Base-by-base conservation (phyloP, 2,113 vertebrate genomes). In the Rhodinocichla rosea region DNA sequence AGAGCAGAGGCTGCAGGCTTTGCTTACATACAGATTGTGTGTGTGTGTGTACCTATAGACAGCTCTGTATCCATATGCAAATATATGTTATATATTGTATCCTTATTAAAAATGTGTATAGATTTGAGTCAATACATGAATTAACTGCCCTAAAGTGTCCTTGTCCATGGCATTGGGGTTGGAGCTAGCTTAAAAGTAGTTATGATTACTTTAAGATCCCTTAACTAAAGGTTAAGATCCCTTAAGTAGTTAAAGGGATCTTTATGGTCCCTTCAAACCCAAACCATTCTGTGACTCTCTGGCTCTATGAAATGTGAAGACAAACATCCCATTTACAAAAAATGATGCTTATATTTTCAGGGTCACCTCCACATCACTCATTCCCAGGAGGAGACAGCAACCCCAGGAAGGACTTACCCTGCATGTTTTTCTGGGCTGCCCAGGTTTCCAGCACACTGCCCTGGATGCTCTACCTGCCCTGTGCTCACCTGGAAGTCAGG, bases 21-120 rank as follows among this genome's bases (percentile, higher is more conserved):
- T 81, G 20, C 20, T 83, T 44, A n/a, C 16, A 1, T 20, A 15
- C 33, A 47, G 32, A 4, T 5, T 15, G 3, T 33, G 9, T 44
- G 4, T 24, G 8, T 14, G 22, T 32, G 5, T 14, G 2, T 8
- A 6, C 11, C 1, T 17, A 3, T 0, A 39, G 26, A 40, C 6
- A 40, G 7, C 10, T 12, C 15, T 18, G 14, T 32, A 32, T 37
- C 8, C 10, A 1, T 8, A 9, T 37, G 40, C 9, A 76, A 22
- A 47, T 23, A 5, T 21, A 6, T 6, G 2, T 35, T 33, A 26
- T 42, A 19, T 2, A 18, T 32, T 57, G 22, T 24, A 18, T 37
- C 14, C 2, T 42, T 18, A 22, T 37, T 28, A 4, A 27, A 68
- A 33, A 23, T 2, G 0, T 10, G 1, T 22, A 1, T 10, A 16